A percentile compares a stretch with the other conserved stretches of the same genome.
These are phyloP conservation scores for Coreius guichenoti DNA, from an alignment of 2,797 vertebrate genomes.

Conservation along the genomic window DNA sequence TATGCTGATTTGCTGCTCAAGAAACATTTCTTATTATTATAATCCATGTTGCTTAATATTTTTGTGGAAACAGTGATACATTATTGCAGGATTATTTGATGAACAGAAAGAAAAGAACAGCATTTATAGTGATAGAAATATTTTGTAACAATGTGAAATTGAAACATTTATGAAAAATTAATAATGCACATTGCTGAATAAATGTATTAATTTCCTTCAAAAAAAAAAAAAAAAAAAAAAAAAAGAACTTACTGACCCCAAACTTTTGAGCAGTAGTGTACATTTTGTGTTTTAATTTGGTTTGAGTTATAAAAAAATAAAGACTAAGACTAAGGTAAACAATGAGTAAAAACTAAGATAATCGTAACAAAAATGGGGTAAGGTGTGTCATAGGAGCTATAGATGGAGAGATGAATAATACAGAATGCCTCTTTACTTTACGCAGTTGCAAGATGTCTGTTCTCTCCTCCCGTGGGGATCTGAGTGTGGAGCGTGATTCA, in stretches of 20 bases:
- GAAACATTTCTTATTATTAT: background rate
- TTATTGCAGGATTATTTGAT: background rate
- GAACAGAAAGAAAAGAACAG: background rate
- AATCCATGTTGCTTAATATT: background rate
- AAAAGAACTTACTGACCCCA: background rate
- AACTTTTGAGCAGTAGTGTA: background rate
- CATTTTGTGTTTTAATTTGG: background rate
- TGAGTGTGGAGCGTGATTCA: conserved; percentile 75
- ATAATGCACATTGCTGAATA: background rate
- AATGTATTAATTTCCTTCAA: background rate
- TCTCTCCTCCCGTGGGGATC: conserved; percentile 76
- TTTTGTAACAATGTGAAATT: too few species aligned
- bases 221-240: too few species aligned
- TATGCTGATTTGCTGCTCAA: background rate
- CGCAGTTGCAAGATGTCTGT: conserved; percentile 73
- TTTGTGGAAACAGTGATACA: background rate
- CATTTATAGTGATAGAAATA: too few species aligned
- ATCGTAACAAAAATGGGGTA: background rate
- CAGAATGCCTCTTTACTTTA: conserved; percentile 64
- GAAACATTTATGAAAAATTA: too few species aligned
- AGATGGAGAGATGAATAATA: background rate
- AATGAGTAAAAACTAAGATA: background rate
- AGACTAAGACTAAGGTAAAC: background rate
- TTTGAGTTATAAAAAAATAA: background rate
- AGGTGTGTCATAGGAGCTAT: background rate